A percentile compares a stretch with the other conserved stretches of the same genome.
Conservation (phyloP, 37 sponge, comb jelly and placozoan species). For the Halichondria panicea region DNA sequence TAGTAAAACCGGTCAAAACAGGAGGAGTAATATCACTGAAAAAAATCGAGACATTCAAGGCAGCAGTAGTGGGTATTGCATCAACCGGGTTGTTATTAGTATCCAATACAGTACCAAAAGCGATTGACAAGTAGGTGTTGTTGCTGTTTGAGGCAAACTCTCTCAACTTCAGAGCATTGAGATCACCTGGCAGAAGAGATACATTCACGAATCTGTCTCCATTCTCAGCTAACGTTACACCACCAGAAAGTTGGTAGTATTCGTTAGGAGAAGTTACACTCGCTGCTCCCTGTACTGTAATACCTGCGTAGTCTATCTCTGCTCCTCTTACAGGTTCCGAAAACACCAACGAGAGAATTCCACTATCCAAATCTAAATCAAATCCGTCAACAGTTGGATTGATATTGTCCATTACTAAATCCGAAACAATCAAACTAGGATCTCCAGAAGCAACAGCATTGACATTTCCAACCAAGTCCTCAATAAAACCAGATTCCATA, state of each 20-base stretch:
- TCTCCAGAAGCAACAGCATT: slow-evolving; percentile 6
- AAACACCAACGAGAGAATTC: slow-evolving; percentile 65
- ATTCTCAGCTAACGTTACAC: slow-evolving; percentile 25
- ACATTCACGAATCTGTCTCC: slow-evolving; percentile 49
- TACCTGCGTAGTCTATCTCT: slow-evolving; percentile 34
- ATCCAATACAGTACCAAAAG: slow-evolving; percentile 49
- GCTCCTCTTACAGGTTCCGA: slow-evolving; percentile 61
- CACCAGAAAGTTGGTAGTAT: slow-evolving; percentile 63
- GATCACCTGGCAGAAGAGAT: slow-evolving; percentile 49
- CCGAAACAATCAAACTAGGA: slow-evolving; percentile 45
- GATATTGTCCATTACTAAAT: slow-evolving; percentile 48
- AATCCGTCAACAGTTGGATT: slow-evolving; percentile 54
- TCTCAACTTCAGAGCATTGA: slow-evolving; percentile 61
- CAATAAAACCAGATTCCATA: slow-evolving; percentile 46
- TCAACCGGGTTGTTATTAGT: slow-evolving; percentile 49
- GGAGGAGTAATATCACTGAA: slow-evolving; percentile 66
- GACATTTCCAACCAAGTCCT: slow-evolving; percentile 59
- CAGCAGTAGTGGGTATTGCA: slow-evolving; percentile 28
- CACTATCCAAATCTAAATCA: slow-evolving; percentile 63
- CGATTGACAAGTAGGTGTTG: slow-evolving; percentile 61
- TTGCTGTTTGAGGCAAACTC: slow-evolving; percentile 58
- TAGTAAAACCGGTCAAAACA: slow-evolving; percentile 34
- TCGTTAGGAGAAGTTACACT: slow-evolving; percentile 6
- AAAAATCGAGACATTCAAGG: slow-evolving; percentile 30
- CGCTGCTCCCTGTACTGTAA: slow-evolving; percentile 50